Evolutionary conservation across 2,888 invertebrate genomes (phyloP), one percentile per base, ranked within the genome.

Genomic region (Drosophila buzzatii): DNA sequence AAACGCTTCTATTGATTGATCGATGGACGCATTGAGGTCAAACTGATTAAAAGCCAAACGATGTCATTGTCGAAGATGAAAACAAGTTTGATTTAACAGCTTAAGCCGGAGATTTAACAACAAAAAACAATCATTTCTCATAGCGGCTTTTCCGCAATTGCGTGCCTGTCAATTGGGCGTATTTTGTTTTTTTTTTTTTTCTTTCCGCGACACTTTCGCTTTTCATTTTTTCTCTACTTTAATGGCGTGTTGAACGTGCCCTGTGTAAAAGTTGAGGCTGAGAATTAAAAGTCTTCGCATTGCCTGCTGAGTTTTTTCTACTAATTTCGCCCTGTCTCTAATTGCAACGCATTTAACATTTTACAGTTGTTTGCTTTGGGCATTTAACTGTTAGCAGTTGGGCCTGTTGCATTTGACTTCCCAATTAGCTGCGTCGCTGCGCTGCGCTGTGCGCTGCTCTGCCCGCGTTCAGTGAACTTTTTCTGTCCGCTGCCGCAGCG

Each of bases 31-130:
- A 75, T 87, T 73, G 75, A 88, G 85, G 85, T 74, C 71, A 77
- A 74, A 81, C 69, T 77, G 85, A 77, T 85, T 85, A 83, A 85
- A 70, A 70, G 85, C 67, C 79, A 77, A 85, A 75, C 83, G 85
- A 79, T 88, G 85, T 85, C 88, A 83, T 81, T 85, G 83, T 12
- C 51, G 33, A 14, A 51, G 51, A 51, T 35, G 33, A 7, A 51
- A 51, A 51, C 51, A 20, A 51, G 51, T 51, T 51, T 12, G 51
- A 14, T 8, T 20, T 18, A 51, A 39, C 53, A 27, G 55, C 39
- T 41, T 18, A 12, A 31, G 55, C 55, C n/a, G 9, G 16, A 12
- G 39, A 53, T n/a, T 41, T 31, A 41, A 55, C 39, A 45, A 47
- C 59, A 27, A 55, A 23, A 41, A 39, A 44, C 68, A 65, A 78